Conservation (phyloP, 2,113 vertebrate genomes). For the Microcebus lehilahytsara region DNA sequence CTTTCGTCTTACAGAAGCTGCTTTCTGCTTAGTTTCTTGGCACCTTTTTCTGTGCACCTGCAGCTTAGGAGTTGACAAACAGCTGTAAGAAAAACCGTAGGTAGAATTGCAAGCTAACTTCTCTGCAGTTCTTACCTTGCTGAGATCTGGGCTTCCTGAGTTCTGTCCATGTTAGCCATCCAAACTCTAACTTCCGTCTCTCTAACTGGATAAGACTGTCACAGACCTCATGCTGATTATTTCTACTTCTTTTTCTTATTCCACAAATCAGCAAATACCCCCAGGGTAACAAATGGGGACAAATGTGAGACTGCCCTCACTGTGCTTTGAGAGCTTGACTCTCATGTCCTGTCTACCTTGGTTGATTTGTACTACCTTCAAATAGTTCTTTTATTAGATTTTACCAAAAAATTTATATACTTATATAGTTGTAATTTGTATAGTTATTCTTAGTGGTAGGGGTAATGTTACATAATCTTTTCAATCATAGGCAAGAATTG, state of each 20-base stretch:
- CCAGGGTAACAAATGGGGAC: neutral
- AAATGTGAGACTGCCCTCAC: neutral
- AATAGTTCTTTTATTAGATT: neutral
- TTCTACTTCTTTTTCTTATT: neutral
- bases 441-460: neutral
- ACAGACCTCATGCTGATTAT: neutral
- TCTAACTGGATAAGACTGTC: neutral
- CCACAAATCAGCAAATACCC: neutral
- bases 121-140: neutral
- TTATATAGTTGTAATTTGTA: too few relatives aligned
- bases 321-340: neutral
- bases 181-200: neutral
- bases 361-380: neutral
- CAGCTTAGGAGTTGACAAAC: neutral
- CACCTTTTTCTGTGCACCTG: neutral
- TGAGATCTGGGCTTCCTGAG: neutral
- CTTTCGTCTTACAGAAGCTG: neutral
- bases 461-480: neutral
- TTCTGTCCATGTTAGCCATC: neutral
- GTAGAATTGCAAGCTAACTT: neutral
- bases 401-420: neutral
- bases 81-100: neutral
- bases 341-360: neutral
- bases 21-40: neutral
- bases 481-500: neutral